Conservation (phyloP, 2,797 vertebrate species). For the Melanotaenia nigrans region DNA sequence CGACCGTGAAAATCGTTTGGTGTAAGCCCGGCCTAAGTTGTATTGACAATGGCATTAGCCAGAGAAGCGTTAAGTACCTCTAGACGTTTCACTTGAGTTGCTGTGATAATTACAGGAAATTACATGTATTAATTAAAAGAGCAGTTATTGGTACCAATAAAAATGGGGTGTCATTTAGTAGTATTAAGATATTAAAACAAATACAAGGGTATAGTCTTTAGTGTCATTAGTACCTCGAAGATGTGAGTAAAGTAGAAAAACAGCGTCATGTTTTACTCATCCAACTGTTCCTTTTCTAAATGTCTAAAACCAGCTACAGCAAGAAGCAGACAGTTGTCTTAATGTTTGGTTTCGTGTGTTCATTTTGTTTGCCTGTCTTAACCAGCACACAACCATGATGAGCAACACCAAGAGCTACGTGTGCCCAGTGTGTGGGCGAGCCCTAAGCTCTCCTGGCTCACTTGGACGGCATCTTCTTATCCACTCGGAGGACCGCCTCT, state of each 20-base stretch:
- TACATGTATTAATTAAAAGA: background rate
- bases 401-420: slow-evolving; percentile 94
- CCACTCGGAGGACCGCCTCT: slow-evolving; percentile 96
- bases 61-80: background rate
- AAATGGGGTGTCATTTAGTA: background rate
- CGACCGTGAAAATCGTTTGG: too few relatives aligned
- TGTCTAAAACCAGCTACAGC: background rate
- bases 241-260: background rate
- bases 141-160: background rate
- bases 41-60: background rate
- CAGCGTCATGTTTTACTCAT: background rate
- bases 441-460: slow-evolving; percentile 95
- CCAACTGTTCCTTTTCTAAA: background rate
- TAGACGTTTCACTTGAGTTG: background rate
- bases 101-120: background rate
- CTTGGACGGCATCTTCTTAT: slow-evolving; percentile 96
- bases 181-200: background rate
- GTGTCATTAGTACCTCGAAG: background rate
- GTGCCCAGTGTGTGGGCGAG: slow-evolving; percentile 96
- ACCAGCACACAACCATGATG: slow-evolving; percentile 92
- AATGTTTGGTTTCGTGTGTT: slow-evolving; percentile 14
- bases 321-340: background rate
- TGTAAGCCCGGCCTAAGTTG: too few relatives aligned
- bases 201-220: background rate
- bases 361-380: slow-evolving; percentile 26